These are phyloP conservation scores for Acleris holmiana DNA, from an alignment of 2,888 invertebrate genomes.

Conservation along the genomic window DNA sequence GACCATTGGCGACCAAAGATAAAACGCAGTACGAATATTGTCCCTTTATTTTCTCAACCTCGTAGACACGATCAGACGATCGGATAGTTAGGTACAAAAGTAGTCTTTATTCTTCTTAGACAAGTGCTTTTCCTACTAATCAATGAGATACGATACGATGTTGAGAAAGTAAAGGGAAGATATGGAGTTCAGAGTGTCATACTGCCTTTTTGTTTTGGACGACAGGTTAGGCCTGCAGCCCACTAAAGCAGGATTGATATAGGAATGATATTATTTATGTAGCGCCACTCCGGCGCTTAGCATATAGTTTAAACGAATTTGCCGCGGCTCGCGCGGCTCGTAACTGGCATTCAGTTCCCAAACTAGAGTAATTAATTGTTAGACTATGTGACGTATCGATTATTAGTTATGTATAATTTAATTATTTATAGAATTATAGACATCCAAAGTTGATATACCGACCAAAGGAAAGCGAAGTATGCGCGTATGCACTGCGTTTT, in stretches of 20 bases:
- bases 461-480: background rate
- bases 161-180: too few species aligned
- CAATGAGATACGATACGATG: too few species aligned
- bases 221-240: background rate
- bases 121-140: too few species aligned
- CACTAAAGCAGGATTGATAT: background rate
- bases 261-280: constrained; percentile 17
- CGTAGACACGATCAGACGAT: too few species aligned
- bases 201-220: background rate
- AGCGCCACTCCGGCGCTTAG: background rate
- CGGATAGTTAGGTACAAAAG: too few species aligned
- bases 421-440: constrained; percentile 34
- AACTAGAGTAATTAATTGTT: constrained; percentile 31
- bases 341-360: constrained; percentile 36
- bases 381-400: constrained; percentile 26
- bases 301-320: background rate
- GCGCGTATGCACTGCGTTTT: too few species aligned
- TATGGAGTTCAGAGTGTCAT: too few species aligned
- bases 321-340: constrained; percentile 6
- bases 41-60: too few species aligned
- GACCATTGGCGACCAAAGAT: too few species aligned
- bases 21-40: too few species aligned
- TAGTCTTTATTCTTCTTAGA: too few species aligned
- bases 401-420: constrained; percentile 33
- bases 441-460: constrained; percentile 11